These are phyloP conservation scores for Saturnia japonica DNA, from an alignment of 2,888 invertebrate genomes.

Conservation along the genomic window DNA sequence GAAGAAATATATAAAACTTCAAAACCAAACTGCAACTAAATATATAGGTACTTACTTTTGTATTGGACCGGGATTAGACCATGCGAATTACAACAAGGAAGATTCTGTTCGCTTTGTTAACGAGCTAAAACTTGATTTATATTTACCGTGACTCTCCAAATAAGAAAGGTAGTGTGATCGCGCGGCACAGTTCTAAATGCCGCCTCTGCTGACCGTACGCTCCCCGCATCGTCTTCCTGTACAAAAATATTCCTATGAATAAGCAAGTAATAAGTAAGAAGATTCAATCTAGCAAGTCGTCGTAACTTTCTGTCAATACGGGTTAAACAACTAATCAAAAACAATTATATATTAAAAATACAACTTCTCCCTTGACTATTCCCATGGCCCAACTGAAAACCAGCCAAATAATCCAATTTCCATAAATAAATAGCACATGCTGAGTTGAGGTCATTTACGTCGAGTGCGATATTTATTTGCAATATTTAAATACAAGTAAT, in stretches of 20 bases:
- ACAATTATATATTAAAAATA: not conserved
- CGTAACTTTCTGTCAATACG: not conserved
- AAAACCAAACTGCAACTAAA: not conserved
- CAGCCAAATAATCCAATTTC: no score
- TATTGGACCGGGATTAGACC: not conserved
- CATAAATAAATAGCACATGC: no score
- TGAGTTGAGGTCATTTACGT: no score
- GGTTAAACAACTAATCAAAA: not conserved
- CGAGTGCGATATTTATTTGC: no score
- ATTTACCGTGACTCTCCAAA: conserved; percentile 94
- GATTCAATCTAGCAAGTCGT: not conserved
- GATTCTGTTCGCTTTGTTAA: not conserved
- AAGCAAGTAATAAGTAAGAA: not conserved
- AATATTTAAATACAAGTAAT: no score
- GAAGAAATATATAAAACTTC: not conserved
- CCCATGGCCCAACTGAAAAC: no score
- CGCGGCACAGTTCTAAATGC: conserved; percentile 91
- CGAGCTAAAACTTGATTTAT: conserved; percentile 1
- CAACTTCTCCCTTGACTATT: not conserved
- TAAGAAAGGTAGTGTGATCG: conserved; percentile 89
- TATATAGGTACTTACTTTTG: not conserved
- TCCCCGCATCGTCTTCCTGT: conserved; percentile 74
- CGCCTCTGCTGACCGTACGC: conserved; percentile 79
- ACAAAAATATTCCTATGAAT: conserved; percentile 22
- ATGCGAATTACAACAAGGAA: not conserved